These are phyloP conservation scores for Autographa pulchrina DNA, from an alignment of 2,888 invertebrate genomes.

Conservation along the genomic window DNA sequence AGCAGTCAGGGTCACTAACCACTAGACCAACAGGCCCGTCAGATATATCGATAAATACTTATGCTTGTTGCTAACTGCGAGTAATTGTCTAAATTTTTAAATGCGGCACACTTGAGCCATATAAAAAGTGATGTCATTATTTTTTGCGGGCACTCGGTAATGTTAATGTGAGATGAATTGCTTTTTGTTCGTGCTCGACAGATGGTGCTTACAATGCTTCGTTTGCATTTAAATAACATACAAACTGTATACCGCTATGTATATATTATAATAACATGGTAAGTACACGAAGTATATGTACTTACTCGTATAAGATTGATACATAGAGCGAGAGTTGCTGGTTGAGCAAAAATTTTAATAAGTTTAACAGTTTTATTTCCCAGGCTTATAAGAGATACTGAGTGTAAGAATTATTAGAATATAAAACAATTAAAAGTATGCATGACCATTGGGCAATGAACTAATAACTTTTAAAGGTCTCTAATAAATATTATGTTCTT, in stretches of 20 bases:
- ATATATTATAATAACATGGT: conserved; percentile 52
- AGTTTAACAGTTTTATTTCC: no score
- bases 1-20: no score
- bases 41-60: conserved; percentile 70
- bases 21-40: no score
- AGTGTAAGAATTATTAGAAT: no score
- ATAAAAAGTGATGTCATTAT: conserved; percentile 82
- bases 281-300: neutral
- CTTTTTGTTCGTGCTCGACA: conserved; percentile 81
- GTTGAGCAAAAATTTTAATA: neutral
- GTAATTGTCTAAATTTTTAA: conserved; percentile 65
- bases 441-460: no score
- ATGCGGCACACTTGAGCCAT: conserved; percentile 62
- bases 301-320: neutral
- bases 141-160: conserved; percentile 78
- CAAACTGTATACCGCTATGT: conserved; percentile 46
- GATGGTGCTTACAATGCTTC: conserved; percentile 76
- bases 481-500: no score
- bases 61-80: conserved; percentile 69
- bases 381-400: no score
- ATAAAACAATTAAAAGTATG: no score
- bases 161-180: conserved; percentile 80
- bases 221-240: conserved; percentile 74
- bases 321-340: neutral
- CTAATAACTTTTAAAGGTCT: no score